Conservation (phyloP, 1,140 invertebrate species). For the Cydia pomonella region DNA sequence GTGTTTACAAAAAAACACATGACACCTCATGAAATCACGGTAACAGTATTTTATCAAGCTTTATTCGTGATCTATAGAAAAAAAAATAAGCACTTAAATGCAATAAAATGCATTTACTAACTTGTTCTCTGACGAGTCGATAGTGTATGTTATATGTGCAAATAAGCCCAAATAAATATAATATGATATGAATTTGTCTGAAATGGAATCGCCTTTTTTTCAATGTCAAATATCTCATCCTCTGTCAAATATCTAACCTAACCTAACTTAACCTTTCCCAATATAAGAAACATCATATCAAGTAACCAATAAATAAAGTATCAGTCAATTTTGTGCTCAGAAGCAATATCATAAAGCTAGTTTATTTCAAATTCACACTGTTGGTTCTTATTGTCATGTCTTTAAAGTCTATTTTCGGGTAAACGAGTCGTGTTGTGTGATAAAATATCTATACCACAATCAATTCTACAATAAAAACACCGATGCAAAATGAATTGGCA, state of each 20-base stretch:
- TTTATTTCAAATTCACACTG: neutral
- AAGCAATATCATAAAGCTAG: neutral
- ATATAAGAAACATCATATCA: neutral
- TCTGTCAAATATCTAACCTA: neutral
- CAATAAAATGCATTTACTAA: too few relatives aligned
- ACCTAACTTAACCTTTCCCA: neutral
- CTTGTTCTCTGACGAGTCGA: too few relatives aligned
- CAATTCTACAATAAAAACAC: constrained; percentile 25
- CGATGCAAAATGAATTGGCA: constrained; percentile 32
- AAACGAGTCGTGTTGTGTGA: neutral
- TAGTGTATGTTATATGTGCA: too few relatives aligned
- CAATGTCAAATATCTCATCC: neutral
- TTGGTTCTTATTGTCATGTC: neutral
- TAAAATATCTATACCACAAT: constrained; percentile 10
- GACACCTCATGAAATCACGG: too few relatives aligned
- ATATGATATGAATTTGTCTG: neutral
- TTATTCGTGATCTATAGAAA: too few relatives aligned
- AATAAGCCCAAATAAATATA: too few relatives aligned
- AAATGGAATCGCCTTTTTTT: neutral
- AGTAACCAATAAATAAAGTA: neutral
- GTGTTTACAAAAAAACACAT: too few relatives aligned
- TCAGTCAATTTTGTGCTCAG: neutral
- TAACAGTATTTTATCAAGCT: too few relatives aligned
- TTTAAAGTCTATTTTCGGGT: neutral
- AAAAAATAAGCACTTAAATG: too few relatives aligned